Conservation (phyloP, 30 jellyfish, hydroid and myxozoan species). For the Hydra vulgaris region DNA sequence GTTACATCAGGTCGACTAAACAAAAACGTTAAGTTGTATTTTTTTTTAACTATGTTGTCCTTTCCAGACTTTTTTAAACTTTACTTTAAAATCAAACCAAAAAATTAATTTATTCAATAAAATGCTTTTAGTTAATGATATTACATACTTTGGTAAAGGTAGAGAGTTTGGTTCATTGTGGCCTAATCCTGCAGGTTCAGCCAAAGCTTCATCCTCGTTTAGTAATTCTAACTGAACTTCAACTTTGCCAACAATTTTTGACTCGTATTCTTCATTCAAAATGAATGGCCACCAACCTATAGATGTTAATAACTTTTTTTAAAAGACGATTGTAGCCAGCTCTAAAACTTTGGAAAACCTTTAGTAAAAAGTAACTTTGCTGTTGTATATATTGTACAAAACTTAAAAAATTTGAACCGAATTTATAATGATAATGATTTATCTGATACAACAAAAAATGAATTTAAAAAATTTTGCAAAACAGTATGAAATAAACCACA, state of each 20-base stretch:
- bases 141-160: background rate
- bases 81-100: no score
- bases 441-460: no score
- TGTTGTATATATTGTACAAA: no score
- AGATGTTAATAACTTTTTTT: background rate
- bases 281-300: background rate
- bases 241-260: background rate
- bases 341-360: background rate
- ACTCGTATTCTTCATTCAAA: background rate
- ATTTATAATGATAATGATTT: no score
- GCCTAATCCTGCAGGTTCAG: background rate
- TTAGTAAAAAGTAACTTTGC: background rate
- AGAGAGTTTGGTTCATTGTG: background rate
- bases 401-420: no score
- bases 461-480: no score
- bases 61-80: no score
- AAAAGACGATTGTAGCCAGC: background rate
- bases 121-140: no score
- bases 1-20: background rate
- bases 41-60: no score
- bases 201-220: background rate
- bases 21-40: background rate
- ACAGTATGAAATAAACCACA: no score
- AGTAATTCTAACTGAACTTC: background rate
- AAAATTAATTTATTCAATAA: no score